A percentile compares a stretch with the other conserved stretches of the same genome.
Conservation (phyloP, 2,113 vertebrate genomes). For the Phalacrocorax pelagicus region DNA sequence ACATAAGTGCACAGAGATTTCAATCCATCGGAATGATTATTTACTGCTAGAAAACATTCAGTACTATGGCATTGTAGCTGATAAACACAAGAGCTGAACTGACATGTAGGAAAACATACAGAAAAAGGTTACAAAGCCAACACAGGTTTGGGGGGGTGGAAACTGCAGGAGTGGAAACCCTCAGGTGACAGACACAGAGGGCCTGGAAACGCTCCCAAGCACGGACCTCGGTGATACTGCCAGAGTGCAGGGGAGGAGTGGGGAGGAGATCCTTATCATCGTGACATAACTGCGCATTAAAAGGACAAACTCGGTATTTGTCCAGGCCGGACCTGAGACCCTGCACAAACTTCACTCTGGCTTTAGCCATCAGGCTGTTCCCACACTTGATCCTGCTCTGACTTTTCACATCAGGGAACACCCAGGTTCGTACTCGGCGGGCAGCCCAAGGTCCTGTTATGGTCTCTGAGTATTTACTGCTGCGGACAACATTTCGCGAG, state of each 20-base stretch:
- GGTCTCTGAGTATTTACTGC: not conserved
- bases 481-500: fast-evolving
- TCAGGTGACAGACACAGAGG: not conserved
- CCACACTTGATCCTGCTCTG: not conserved
- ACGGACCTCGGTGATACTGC: not conserved
- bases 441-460: not conserved
- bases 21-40: not conserved
- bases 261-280: not conserved
- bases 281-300: not conserved
- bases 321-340: not conserved
- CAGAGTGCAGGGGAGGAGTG: not conserved
- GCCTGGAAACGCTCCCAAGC: not conserved
- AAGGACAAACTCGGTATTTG: not conserved
- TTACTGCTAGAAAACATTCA: not conserved
- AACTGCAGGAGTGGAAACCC: not conserved
- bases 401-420: not conserved
- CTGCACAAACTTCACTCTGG: not conserved
- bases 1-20: not conserved
- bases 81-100: not conserved
- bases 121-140: not conserved
- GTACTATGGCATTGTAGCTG: not conserved
- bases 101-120: fast-evolving
- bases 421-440: fast-evolving
- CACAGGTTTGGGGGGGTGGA: not conserved
- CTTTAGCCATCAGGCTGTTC: not conserved